Evolutionary conservation across 2,797 vertebrate species (phyloP).

Genomic region (Helarctos malayanus): DNA sequence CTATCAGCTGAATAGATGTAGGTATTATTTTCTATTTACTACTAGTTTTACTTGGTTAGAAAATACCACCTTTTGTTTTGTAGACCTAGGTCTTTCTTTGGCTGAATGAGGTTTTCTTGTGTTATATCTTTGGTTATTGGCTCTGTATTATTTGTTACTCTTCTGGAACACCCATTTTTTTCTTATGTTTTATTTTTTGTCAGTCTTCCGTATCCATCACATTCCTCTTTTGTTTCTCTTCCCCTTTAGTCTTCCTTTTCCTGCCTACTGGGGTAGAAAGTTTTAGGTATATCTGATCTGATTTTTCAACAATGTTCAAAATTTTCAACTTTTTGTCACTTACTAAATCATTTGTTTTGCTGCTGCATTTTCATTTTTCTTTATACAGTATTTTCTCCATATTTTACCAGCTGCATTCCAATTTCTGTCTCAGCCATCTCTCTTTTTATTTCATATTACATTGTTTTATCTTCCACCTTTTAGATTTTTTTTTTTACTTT

Average conservation of each 20-base stretch:
- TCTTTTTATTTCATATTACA: conserved; percentile 13
- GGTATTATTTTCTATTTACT: conserved; percentile 3
- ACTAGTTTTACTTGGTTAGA: conserved; percentile 54
- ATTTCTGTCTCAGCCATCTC: not conserved
- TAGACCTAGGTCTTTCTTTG: not conserved
- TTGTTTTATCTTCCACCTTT: conserved; percentile 23
- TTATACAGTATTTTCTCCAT: not conserved
- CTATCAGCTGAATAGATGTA: not conserved
- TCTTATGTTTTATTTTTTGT: conserved; percentile 40
- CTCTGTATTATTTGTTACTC: not conserved
- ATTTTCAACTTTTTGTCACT: conserved; percentile 7
- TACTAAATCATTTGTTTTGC: conserved; percentile 20
- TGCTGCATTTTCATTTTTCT: conserved; percentile 43
- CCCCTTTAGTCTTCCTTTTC: not conserved
- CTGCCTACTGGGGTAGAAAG: not conserved
- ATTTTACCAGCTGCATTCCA: not conserved
- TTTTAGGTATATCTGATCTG: not conserved
- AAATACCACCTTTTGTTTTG: not conserved
- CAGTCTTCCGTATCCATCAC: not conserved
- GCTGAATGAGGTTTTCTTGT: conserved; percentile 52
- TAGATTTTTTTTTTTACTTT: not conserved
- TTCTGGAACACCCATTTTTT: conserved; percentile 3
- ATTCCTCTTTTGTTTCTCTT: not conserved
- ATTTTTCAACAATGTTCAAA: not conserved
- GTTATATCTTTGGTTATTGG: not conserved